These are phyloP conservation scores for Sarcophaga subvicina DNA, from an alignment of 2,888 invertebrate genomes.

Conservation along the genomic window DNA sequence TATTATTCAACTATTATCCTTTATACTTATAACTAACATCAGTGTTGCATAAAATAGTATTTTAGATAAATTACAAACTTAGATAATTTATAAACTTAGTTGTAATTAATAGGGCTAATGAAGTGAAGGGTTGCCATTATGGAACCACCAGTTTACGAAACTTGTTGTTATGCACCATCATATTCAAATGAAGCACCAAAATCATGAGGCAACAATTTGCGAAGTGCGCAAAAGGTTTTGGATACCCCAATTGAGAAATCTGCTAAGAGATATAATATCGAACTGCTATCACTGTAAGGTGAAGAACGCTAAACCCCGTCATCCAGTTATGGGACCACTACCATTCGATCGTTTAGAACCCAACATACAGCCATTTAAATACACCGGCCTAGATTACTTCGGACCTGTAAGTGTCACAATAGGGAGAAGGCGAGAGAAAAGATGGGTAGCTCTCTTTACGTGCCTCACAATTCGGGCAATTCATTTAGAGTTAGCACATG, in stretches of 20 bases:
- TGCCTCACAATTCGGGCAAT: slow-evolving; percentile 5
- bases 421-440: slow-evolving; percentile 63
- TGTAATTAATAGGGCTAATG: too few relatives aligned
- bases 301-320: slow-evolving; percentile 22
- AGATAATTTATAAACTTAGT: slow-evolving; percentile 1
- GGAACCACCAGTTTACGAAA: too few relatives aligned
- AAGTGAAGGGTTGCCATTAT: too few relatives aligned
- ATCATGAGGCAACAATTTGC: slow-evolving; percentile 19
- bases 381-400: slow-evolving; percentile 67
- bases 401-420: slow-evolving; percentile 66
- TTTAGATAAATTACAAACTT: too few relatives aligned
- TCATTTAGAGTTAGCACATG: not conserved
- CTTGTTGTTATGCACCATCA: too few relatives aligned
- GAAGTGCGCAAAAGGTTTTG: slow-evolving; percentile 26
- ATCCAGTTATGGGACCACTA: slow-evolving; percentile 65
- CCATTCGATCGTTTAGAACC: slow-evolving; percentile 63
- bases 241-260: slow-evolving; percentile 26
- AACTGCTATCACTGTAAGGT: slow-evolving; percentile 46
- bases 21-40: too few relatives aligned
- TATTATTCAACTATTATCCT: too few relatives aligned
- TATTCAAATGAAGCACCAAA: slow-evolving; percentile 8
- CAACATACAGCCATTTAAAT: slow-evolving; percentile 19
- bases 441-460: slow-evolving; percentile 65
- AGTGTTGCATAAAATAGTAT: too few relatives aligned
- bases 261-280: slow-evolving; percentile 21